phyloP scores from a whole-genome alignment of 2,888 invertebrate genomes.

The Halictus ligatus region DNA sequence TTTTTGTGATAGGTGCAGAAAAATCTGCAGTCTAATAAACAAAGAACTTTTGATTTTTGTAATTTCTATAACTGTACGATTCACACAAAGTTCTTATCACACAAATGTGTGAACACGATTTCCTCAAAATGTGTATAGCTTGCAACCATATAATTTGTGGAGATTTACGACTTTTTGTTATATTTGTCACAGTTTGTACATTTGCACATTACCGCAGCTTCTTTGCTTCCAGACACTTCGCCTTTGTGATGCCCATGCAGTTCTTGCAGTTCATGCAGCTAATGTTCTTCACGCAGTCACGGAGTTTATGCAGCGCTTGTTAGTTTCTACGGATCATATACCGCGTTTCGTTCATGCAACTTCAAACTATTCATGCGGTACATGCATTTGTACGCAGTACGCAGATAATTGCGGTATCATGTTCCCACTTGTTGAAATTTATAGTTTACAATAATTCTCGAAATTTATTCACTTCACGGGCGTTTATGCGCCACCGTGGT shows the following conservation, averaged over 20 bases:
- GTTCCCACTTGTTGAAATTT: background rate
- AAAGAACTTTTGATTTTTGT: no score
- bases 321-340: background rate
- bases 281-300: background rate
- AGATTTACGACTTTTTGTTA: no score
- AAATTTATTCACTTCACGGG: background rate
- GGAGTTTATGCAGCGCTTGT: background rate
- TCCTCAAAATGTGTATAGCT: no score
- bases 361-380: background rate
- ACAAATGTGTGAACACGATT: no score
- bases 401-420: background rate
- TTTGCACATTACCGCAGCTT: background rate
- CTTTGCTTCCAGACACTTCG: background rate
- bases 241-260: background rate
- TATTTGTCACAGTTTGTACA: background rate
- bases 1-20: no score
- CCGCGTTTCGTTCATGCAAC: background rate
- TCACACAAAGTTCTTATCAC: no score
- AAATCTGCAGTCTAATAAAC: no score
- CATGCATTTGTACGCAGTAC: background rate
- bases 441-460: background rate
- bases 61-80: no score
- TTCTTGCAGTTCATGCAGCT: background rate
- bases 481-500: background rate
- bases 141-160: no score